Evolutionary conservation across 2,888 invertebrate species (phyloP).

Genomic region (Stegophylla sp.): DNA sequence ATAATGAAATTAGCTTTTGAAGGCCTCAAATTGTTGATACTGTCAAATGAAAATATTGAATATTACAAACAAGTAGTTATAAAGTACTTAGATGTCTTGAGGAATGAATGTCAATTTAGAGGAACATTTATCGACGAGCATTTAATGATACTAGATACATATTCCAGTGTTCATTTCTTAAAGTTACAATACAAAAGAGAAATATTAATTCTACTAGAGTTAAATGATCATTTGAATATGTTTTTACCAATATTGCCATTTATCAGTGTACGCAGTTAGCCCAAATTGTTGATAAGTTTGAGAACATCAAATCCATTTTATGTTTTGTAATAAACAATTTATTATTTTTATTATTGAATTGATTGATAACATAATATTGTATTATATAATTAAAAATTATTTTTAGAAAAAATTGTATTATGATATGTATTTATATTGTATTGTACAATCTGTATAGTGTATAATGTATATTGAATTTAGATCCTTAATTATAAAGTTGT

Average conservation of each 20-base stretch:
- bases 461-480: too few relatives aligned
- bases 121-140: slow-evolving; percentile 25
- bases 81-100: neutral
- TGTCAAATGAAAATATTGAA: neutral
- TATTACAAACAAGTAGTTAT: slow-evolving; percentile 27
- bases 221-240: slow-evolving; percentile 26
- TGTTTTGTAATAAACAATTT: neutral
- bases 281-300: neutral
- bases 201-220: slow-evolving; percentile 38
- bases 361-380: too few relatives aligned
- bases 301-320: neutral
- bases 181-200: slow-evolving; percentile 43
- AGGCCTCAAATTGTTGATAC: slow-evolving; percentile 38
- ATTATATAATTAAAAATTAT: too few relatives aligned
- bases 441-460: too few relatives aligned
- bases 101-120: slow-evolving; percentile 39
- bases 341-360: neutral
- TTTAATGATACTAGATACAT: slow-evolving; percentile 46
- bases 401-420: too few relatives aligned
- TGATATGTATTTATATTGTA: too few relatives aligned
- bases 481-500: too few relatives aligned
- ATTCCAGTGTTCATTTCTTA: slow-evolving; percentile 36
- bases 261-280: slow-evolving; percentile 13
- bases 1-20: slow-evolving; percentile 43
- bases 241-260: slow-evolving; percentile 6